phyloP scores from a whole-genome alignment of 2,888 invertebrate species.

The Andrena trimmerana region DNA sequence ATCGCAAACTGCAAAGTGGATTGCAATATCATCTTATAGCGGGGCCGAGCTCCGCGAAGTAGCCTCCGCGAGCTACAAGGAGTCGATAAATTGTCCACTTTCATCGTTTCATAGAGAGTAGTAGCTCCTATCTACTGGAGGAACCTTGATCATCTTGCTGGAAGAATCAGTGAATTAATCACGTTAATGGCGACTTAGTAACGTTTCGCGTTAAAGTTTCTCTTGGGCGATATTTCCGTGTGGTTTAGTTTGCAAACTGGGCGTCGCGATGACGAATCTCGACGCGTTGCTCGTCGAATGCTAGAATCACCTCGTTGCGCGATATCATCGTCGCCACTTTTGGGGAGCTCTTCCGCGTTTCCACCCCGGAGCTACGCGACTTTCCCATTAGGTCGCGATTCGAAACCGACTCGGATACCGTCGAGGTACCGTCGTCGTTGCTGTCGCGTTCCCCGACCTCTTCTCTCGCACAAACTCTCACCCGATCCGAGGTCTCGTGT shows the following conservation, averaged over 20 bases:
- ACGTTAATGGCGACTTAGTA: neutral
- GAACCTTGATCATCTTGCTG: too few species aligned
- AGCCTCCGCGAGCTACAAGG: too few species aligned
- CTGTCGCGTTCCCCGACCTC: too few species aligned
- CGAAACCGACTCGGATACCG: slow-evolving; percentile 25
- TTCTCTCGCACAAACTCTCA: neutral
- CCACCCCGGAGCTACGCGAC: slow-evolving; percentile 41
- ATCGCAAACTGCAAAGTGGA: slow-evolving; percentile 12
- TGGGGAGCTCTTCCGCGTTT: slow-evolving; percentile 8
- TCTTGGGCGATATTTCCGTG: too few species aligned
- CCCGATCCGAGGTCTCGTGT: neutral
- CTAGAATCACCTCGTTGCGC: neutral
- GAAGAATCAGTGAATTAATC: neutral
- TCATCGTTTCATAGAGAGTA: too few species aligned
- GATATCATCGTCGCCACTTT: neutral
- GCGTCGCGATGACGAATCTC: neutral
- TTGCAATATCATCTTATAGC: neutral
- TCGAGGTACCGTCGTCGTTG: neutral
- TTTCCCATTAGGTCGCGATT: slow-evolving; percentile 46
- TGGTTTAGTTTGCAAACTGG: neutral
- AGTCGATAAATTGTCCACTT: too few species aligned
- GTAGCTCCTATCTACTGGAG: too few species aligned
- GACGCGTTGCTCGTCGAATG: neutral
- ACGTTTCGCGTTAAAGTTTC: neutral
- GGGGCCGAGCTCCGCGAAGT: too few species aligned